Evolutionary conservation across 2,888 invertebrate species (phyloP), one percentile per base, ranked within the genome.

Genomic region (Carcina quercana): DNA sequence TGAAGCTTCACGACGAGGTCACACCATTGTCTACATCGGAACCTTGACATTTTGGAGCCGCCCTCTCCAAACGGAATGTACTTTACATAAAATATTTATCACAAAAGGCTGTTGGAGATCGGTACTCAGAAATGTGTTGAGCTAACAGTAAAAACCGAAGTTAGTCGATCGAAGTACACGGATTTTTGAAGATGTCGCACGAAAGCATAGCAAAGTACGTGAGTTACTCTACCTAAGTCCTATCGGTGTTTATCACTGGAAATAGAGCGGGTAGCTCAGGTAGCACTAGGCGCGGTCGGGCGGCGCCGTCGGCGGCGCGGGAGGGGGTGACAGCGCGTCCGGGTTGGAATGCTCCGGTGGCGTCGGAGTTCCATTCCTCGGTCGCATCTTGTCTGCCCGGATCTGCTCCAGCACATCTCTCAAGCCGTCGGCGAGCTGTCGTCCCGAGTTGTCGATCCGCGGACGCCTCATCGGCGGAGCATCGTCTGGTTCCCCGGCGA

Each of bases 401-500:
- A 83, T 67, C 35, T 76, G 71, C 63, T 83, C 79, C 49, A 80
- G 82, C 29, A 80, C 74, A 37, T 83, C 83, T 40, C 84, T 73
- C 74, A 84, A 79, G 51, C 80, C 83, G 5, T 79, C 82, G 17
- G 83, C 82, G 38, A 84, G 61, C 53, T 65, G 68, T 37, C 69
- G 65, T 53, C 73, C 79, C 8, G 70, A 59, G 87, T 65, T 87
- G 87, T 71, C 79, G 30, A 85, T 84, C 49, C 84, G 88, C 47
- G 85, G 76, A 10, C 78, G 67, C 4, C 75, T 57, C 38, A 66
- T 72, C 36, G 80, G 79, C 43, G 82, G 82, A 50, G 52, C 59
- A 20, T 88, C 88, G 3, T 89, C 89, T 19, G 89, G 84, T 50
- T 88, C 90, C 43, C 90, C 91, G 43, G 91, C 86, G 50, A 92